These are phyloP conservation scores for Rhinogobius similis DNA, from an alignment of 2,113 vertebrate genomes.

Conservation along the genomic window DNA sequence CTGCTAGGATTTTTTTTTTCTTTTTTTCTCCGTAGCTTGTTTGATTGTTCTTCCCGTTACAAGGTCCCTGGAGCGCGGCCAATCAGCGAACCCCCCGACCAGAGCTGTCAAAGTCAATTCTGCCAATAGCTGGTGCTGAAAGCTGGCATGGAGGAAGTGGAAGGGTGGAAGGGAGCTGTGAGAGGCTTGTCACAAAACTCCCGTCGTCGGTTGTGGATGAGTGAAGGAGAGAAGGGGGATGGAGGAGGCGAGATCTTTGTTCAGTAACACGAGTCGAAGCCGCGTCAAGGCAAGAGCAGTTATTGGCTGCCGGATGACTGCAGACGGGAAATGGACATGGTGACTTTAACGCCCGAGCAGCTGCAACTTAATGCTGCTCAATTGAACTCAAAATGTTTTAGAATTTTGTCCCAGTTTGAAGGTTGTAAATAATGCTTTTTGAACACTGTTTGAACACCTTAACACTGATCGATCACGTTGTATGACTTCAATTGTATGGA, in stretches of 20 bases:
- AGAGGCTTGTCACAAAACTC: constrained; percentile 52
- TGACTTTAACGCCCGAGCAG: constrained; percentile 40
- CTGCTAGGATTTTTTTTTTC: constrained; percentile 40
- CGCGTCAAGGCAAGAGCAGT: constrained; percentile 37
- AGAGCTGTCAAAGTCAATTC: constrained; percentile 77
- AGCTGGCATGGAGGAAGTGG: constrained; percentile 66
- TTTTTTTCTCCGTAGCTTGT: neutral
- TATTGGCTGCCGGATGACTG: constrained; percentile 30
- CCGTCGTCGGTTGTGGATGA: constrained; percentile 32
- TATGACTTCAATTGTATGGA: no score
- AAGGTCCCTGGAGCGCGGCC: constrained; percentile 69
- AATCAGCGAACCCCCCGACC: constrained; percentile 63
- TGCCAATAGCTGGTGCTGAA: constrained; percentile 73
- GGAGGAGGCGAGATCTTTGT: constrained; percentile 27
- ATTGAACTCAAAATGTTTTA: neutral
- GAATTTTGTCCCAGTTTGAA: neutral
- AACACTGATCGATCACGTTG: no score
- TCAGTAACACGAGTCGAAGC: constrained; percentile 42
- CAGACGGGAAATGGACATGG: constrained; percentile 45
- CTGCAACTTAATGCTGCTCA: constrained; percentile 3
- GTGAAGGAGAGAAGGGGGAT: neutral
- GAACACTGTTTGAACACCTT: no score
- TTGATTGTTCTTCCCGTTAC: constrained; percentile 39
- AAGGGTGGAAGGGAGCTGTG: constrained; percentile 41
- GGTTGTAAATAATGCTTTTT: neutral